phyloP scores from a whole-genome alignment of 2,113 vertebrate species.

The Heteronetta atricapilla region DNA sequence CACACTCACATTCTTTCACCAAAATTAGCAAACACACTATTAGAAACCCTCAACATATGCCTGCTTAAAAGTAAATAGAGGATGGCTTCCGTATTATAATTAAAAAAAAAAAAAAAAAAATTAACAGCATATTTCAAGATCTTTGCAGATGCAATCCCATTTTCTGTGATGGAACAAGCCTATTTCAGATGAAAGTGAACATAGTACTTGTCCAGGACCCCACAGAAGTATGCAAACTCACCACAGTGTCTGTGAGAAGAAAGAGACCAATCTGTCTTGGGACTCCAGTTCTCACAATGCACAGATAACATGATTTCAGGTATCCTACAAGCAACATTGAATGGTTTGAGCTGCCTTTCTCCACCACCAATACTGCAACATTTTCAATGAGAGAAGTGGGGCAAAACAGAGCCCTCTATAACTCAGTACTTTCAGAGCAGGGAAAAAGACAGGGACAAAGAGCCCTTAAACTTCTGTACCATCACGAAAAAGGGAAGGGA shows the following conservation, averaged over 20 bases:
- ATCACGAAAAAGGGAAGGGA: background rate
- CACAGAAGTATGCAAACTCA: background rate
- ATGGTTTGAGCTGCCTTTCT: background rate
- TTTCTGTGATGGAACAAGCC: background rate
- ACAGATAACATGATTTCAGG: background rate
- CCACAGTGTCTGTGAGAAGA: background rate
- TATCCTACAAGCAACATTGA: background rate
- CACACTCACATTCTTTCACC: background rate
- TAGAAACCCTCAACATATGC: background rate
- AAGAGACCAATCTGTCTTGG: background rate
- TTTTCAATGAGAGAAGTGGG: background rate
- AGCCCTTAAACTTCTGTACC: background rate
- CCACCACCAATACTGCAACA: background rate
- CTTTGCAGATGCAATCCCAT: background rate
- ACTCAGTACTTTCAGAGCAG: background rate
- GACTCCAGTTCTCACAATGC: background rate
- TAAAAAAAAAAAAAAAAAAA: background rate
- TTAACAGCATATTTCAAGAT: background rate
- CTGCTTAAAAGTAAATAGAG: background rate
- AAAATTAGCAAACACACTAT: background rate
- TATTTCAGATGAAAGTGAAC: background rate
- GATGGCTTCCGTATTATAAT: background rate
- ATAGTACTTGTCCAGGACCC: background rate
- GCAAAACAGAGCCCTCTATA: background rate
- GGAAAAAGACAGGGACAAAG: accelerated